phyloP scores from a whole-genome alignment of 2,797 vertebrate species.

The Myripristis jacobus region DNA sequence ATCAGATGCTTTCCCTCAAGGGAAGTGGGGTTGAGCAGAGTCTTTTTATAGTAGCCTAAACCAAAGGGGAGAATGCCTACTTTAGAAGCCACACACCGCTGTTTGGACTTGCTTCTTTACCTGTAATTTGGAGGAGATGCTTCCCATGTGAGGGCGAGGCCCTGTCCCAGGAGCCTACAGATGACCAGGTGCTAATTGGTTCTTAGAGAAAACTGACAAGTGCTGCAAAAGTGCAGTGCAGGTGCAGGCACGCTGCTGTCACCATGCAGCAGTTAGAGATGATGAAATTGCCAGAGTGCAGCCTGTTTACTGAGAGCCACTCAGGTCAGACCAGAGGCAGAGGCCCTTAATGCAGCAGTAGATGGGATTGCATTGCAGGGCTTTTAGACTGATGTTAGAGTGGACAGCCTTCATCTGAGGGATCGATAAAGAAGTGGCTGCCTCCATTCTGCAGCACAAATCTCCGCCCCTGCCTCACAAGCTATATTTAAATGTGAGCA shows the following conservation, averaged over 20 bases:
- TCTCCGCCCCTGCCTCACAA: slow-evolving; percentile 44
- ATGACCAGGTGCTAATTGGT: slow-evolving; percentile 81
- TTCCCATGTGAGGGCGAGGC: slow-evolving; percentile 52
- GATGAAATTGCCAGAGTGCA: slow-evolving; percentile 59
- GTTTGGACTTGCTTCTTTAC: slow-evolving; percentile 65
- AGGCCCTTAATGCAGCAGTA: slow-evolving; percentile 70
- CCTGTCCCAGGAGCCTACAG: slow-evolving; percentile 53
- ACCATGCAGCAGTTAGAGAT: slow-evolving; percentile 48
- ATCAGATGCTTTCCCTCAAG: slow-evolving; percentile 63
- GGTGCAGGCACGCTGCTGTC: slow-evolving; percentile 62
- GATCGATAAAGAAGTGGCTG: slow-evolving; percentile 75
- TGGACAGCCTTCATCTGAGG: slow-evolving; percentile 67
- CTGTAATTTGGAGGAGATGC: slow-evolving; percentile 68
- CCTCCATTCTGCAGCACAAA: slow-evolving; percentile 70
- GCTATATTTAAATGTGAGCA: slow-evolving; percentile 46
- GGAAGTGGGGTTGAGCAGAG: slow-evolving; percentile 43
- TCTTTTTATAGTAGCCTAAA: slow-evolving; percentile 68
- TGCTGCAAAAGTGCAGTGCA: slow-evolving; percentile 60
- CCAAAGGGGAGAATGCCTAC: slow-evolving; percentile 36
- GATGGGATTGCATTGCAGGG: slow-evolving; percentile 78
- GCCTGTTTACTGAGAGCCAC: slow-evolving; percentile 62
- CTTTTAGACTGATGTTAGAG: slow-evolving; percentile 79
- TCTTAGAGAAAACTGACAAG: slow-evolving; percentile 70
- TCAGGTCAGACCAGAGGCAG: slow-evolving; percentile 60
- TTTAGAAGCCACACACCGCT: slow-evolving; percentile 53